Base-by-base conservation (phyloP, 2,888 invertebrate species). In the Myathropa florea region DNA sequence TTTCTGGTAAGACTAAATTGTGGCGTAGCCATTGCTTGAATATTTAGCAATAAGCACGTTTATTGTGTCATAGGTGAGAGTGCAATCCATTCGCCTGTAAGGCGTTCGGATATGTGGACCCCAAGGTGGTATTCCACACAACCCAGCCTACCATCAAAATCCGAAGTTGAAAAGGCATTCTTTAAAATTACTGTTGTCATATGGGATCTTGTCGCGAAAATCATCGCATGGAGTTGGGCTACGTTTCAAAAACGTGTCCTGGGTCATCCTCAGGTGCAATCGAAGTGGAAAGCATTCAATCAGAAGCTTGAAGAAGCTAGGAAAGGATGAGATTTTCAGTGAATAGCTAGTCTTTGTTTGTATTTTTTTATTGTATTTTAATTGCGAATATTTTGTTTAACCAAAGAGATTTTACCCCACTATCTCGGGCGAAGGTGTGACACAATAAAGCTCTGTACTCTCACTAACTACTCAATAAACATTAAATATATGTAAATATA, bases 221-320 rank as follows among this genome's bases (percentile, higher is more conserved):
- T 85, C 4, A 53, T 12, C 4, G 1, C 53, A 6, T 88, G 81
- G 81, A 23, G 63, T 12, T 78, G 81, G 73, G 72, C 46, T 14
- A 68, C 65, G 36, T 72, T 57, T 2, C 55, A 68, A 4, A 85
- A 75, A 12, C 64, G 90, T 7, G 75, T 91, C 0, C 6, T 91
- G 0, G 63, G 88, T 6, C 90, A 91, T 46, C 81, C 88, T 7
- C 89, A 80, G 0, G 89, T 91, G 0, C 88, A 89, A 70, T 9
- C 68, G 2, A 89, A 89, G 70, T 91, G 90, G 90, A 89, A 89
- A 83, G 88, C 88, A 3, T 90, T 90, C 76, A 90, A 90, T 30
- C 88, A 91, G 7, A 92, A 92, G 85, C 90, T 91, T 88, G 89
- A 90, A 21, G 67, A 91, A 63, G 90, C 91, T 33, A 90, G 91